Evolutionary conservation across 2,888 invertebrate species (phyloP).

Genomic region (Netelia inedita): DNA sequence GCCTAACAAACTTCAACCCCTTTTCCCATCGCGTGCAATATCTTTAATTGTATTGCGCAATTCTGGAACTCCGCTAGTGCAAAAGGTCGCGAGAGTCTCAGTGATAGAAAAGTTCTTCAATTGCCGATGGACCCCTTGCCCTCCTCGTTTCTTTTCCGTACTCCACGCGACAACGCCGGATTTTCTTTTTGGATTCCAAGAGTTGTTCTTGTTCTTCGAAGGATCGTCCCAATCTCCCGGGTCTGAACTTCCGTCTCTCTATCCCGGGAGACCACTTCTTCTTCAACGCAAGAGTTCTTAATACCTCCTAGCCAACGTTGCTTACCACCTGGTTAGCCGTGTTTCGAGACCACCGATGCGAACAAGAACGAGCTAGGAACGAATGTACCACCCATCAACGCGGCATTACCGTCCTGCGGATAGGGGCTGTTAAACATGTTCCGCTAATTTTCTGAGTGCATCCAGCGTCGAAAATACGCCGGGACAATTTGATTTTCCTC

Average conservation of each 20-base stretch:
- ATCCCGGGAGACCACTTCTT: slow-evolving; percentile 28
- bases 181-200: slow-evolving; percentile 28
- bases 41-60: slow-evolving; percentile 82
- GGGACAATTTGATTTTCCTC: slow-evolving; percentile 9
- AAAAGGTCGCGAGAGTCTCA: slow-evolving; percentile 64
- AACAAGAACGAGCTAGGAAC: slow-evolving; percentile 55
- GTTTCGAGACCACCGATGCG: slow-evolving; percentile 42
- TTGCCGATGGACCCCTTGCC: slow-evolving; percentile 32
- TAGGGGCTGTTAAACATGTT: slow-evolving; percentile 70
- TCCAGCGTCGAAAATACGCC: slow-evolving; percentile 1
- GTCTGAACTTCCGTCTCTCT: slow-evolving; percentile 11
- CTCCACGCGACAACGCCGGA: slow-evolving; percentile 19
- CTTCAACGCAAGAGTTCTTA: slow-evolving; percentile 71
- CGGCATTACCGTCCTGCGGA: slow-evolving; percentile 4
- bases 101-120: slow-evolving; percentile 81
- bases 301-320: slow-evolving; percentile 65
- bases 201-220: slow-evolving; percentile 52
- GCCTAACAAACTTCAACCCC: slow-evolving; percentile 60
- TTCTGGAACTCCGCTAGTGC: slow-evolving; percentile 63
- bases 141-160: slow-evolving; percentile 20
- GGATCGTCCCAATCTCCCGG: slow-evolving; percentile 31
- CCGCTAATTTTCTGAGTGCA: slow-evolving; percentile 75
- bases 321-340: slow-evolving; percentile 45
- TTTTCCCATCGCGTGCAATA: slow-evolving; percentile 79
- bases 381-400: slow-evolving; percentile 25